Evolutionary conservation across 2,888 invertebrate genomes (phyloP), one percentile per base, ranked within the genome.

Genomic region (Agelastica alni): DNA sequence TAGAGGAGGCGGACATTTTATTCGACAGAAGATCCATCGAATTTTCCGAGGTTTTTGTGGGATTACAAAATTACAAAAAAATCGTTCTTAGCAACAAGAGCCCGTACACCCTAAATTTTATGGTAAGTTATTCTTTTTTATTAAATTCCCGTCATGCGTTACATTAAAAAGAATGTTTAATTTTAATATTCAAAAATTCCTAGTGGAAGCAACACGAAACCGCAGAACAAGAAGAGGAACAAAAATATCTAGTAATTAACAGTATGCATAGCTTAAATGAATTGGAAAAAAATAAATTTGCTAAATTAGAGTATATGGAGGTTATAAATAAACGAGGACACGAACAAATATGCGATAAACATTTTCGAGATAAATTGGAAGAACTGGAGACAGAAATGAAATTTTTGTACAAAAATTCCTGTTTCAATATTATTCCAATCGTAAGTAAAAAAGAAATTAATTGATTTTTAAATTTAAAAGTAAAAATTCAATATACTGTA

Each of bases 11-110:
- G 2, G 75, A 73, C 18, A 72, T 86, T 39, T 72, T 75, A 47
- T 64, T 86, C 9, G 81, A 83, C 49, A 79, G 79, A 51, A 70
- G 78, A 31, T 73, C 75, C 0, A 70, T 85, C 1, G 66, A 78
- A 57, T 83, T 87, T 63, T 74, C 78, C 2, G 81, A 84, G 37
- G 84, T 85, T 0, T 86, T 78, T 62, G 79, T 84, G 48, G 82
- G 46, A 14, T 10, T 46, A 4, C 46, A 46, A n/a, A 26, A 46
- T 28, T 36, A 17, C 28, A 28, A 26, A 10, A 46, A 18, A 14
- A 16, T 34, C 6, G 32, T 16, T 18, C 12, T 49, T 20, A 12
- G 9, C 3, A 49, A 49, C n/a, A 49, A 41, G n/a, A 49, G 49
- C 17, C 49, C 49, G 4, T 49, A 41, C 10, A 16, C 22, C 3